phyloP scores from a whole-genome alignment of 2,797 vertebrate genomes.

The Tangara arthus region DNA sequence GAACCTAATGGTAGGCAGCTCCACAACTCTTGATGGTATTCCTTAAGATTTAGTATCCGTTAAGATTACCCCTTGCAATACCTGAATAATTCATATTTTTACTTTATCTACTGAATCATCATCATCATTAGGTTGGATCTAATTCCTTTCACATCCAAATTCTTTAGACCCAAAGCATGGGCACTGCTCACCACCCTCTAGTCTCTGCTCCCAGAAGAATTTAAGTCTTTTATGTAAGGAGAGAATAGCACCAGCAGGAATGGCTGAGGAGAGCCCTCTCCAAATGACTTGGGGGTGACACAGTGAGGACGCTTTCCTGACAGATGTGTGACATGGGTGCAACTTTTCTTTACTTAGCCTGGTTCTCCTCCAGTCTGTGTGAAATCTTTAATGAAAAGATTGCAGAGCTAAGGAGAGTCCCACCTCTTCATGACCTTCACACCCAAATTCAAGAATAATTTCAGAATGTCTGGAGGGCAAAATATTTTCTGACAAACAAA shows the following conservation, averaged over 20 bases:
- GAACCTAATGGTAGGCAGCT: not conserved
- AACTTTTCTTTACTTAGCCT: not conserved
- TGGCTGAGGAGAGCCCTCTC: not conserved
- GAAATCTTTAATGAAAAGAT: not conserved
- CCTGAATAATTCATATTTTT: not conserved
- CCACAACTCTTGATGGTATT: not conserved
- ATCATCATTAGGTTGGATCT: not conserved
- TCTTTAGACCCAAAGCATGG: not conserved
- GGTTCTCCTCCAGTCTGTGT: not conserved
- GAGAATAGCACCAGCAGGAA: not conserved
- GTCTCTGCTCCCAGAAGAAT: not conserved
- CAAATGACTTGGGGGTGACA: not conserved
- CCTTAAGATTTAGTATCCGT: not conserved
- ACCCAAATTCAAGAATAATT: not conserved
- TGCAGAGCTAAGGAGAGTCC: not conserved
- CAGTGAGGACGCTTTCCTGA: not conserved
- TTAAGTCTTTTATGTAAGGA: not conserved
- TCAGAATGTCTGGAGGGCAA: not conserved
- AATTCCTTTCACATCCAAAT: not conserved
- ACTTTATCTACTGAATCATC: not conserved
- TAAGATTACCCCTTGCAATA: not conserved
- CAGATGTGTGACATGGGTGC: not conserved
- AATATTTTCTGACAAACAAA: constrained; percentile 27
- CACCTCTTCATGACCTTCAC: not conserved
- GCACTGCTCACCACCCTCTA: not conserved